Conservation (phyloP, 1,140 invertebrate genomes). For the Centruroides sculpturatus region DNA sequence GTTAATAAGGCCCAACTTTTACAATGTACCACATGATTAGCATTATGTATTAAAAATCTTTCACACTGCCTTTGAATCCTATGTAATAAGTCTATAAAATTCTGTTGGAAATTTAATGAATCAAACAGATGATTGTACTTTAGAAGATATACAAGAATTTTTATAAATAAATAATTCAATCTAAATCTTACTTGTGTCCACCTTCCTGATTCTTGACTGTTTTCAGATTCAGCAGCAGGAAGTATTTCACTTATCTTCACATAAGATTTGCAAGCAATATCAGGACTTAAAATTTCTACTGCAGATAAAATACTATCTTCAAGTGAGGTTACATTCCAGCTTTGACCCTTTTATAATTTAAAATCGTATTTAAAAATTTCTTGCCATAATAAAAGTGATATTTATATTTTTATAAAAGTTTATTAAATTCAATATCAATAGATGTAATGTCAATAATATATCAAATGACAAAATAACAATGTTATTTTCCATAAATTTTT, state of each 20-base stretch:
- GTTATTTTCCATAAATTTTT: too few species aligned
- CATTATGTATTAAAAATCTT: slow-evolving; percentile 23
- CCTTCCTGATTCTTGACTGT: slow-evolving; percentile 12
- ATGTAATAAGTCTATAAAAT: slow-evolving; percentile 23
- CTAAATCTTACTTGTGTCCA: slow-evolving; percentile 6
- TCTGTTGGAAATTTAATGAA: slow-evolving; percentile 13
- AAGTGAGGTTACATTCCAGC: slow-evolving; percentile 47
- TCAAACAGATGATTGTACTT: too few species aligned
- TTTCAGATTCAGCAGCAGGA: slow-evolving; percentile 9
- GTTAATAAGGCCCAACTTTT: slow-evolving; percentile 19
- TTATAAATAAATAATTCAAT: too few species aligned
- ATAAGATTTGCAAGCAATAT: slow-evolving; percentile 54
- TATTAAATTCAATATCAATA: too few species aligned
- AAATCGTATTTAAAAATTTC: neutral
- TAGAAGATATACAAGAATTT: too few species aligned
- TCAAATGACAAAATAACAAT: too few species aligned
- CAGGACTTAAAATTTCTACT: slow-evolving; percentile 43
- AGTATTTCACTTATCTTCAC: slow-evolving; percentile 32
- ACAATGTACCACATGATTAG: slow-evolving; percentile 22
- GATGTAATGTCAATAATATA: too few species aligned
- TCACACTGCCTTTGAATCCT: slow-evolving; percentile 23
- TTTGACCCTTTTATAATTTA: slow-evolving; percentile 31
- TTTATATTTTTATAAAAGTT: too few species aligned
- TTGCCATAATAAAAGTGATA: too few species aligned
- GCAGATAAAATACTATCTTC: slow-evolving; percentile 49